Evolutionary conservation across 2,888 invertebrate species (phyloP).

Genomic region (Parnassius smintheus): DNA sequence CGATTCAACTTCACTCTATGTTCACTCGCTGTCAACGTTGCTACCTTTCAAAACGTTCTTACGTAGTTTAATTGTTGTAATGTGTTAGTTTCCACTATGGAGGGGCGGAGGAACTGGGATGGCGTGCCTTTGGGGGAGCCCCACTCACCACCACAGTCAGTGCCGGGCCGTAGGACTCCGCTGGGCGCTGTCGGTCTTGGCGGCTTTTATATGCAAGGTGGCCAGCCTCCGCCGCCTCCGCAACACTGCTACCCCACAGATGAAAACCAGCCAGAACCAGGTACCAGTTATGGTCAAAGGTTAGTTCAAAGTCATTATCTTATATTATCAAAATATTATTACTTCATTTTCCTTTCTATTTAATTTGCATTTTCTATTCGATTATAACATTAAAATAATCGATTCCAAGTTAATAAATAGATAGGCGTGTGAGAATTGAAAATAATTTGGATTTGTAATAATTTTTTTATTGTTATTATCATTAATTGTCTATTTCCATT

Average conservation of each 20-base stretch:
- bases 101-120: slow-evolving; percentile 76
- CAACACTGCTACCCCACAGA: slow-evolving; percentile 84
- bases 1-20: slow-evolving; percentile 53
- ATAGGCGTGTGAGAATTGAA: too few species aligned
- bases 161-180: slow-evolving; percentile 87
- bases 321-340: background rate
- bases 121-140: slow-evolving; percentile 73
- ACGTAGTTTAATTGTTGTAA: slow-evolving; percentile 42
- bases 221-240: slow-evolving; percentile 74
- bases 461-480: too few species aligned
- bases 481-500: too few species aligned
- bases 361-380: too few species aligned
- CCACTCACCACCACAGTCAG: slow-evolving; percentile 81
- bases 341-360: too few species aligned
- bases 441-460: too few species aligned
- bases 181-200: slow-evolving; percentile 91
- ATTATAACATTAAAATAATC: too few species aligned
- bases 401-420: too few species aligned
- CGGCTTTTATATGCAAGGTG: slow-evolving; percentile 91
- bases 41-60: slow-evolving; percentile 50
- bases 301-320: slow-evolving; percentile 36
- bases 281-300: slow-evolving; percentile 78
- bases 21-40: slow-evolving; percentile 66
- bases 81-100: slow-evolving; percentile 64
- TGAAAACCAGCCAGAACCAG: slow-evolving; percentile 89